Conservation (phyloP, 2,888 invertebrate species). For the Lasiommata megera region DNA sequence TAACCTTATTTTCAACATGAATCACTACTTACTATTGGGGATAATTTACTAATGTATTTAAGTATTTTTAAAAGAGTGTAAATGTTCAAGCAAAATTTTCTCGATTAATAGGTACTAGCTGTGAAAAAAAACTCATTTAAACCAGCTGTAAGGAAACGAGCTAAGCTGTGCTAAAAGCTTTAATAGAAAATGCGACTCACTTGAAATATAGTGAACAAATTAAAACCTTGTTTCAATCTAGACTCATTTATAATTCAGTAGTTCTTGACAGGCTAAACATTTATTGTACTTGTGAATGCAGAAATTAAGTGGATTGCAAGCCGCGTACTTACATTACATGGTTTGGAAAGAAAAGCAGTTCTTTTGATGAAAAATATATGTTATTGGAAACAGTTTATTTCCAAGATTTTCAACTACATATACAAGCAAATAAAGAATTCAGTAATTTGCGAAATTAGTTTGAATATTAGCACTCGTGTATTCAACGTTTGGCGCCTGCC, state of each 20-base stretch:
- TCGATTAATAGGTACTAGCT: too few relatives aligned
- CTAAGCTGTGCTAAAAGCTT: neutral
- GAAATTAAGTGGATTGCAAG: neutral
- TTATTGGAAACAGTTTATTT: too few relatives aligned
- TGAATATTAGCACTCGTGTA: too few relatives aligned
- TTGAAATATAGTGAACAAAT: neutral
- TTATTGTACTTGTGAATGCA: neutral
- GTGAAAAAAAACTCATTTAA: constrained; percentile 7
- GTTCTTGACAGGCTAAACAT: neutral
- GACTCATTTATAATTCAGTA: neutral
- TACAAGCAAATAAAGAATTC: too few relatives aligned
- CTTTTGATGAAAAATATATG: too few relatives aligned
- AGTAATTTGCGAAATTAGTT: too few relatives aligned
- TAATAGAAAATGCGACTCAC: neutral
- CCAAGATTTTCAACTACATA: too few relatives aligned
- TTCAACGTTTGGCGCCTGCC: too few relatives aligned
- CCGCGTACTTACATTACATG: neutral
- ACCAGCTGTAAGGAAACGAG: neutral
- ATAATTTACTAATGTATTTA: neutral
- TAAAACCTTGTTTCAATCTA: neutral
- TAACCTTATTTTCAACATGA: neutral
- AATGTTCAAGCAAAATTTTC: too few relatives aligned
- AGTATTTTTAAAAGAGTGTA: neutral
- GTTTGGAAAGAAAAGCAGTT: too few relatives aligned
- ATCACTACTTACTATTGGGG: neutral